phyloP scores from a whole-genome alignment of 2,113 vertebrate species.

The Barnardius zonarius region DNA sequence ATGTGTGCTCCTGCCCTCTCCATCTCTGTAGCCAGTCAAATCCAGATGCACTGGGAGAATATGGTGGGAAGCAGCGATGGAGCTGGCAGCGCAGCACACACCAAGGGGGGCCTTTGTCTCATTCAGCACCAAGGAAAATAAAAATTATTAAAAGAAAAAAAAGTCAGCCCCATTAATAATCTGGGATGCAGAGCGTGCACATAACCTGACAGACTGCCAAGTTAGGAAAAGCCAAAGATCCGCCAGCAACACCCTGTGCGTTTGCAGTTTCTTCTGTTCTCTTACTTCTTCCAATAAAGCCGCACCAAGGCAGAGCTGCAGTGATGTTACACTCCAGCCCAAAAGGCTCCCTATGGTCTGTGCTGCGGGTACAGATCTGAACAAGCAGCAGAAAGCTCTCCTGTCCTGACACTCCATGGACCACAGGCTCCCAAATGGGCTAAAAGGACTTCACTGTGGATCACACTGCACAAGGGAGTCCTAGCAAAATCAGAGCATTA shows the following conservation, averaged over 20 bases:
- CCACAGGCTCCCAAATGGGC: neutral
- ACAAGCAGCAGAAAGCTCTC: neutral
- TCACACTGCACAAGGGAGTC: neutral
- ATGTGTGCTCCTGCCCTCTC: neutral
- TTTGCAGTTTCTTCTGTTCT: neutral
- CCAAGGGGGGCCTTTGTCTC: neutral
- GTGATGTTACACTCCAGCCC: neutral
- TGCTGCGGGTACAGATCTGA: rapidly evolving
- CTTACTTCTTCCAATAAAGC: neutral
- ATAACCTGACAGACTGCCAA: neutral
- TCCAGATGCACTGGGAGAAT: neutral
- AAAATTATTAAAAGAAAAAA: neutral
- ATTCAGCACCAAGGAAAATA: neutral
- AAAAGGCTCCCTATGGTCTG: neutral
- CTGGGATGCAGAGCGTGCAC: neutral
- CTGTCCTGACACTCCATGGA: rapidly evolving
- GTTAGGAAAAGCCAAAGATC: neutral
- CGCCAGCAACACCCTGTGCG: neutral
- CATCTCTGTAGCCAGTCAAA: neutral
- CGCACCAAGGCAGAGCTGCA: neutral
- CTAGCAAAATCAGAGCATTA: neutral
- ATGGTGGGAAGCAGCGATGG: neutral
- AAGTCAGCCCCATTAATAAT: neutral
- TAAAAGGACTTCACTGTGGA: rapidly evolving
- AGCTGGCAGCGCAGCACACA: neutral